Percentiles rank a stretch among this genome's conserved stretches.
phyloP scores from a whole-genome alignment of 1,140 invertebrate genomes.

The Venustaconcha ellipsiformis region DNA sequence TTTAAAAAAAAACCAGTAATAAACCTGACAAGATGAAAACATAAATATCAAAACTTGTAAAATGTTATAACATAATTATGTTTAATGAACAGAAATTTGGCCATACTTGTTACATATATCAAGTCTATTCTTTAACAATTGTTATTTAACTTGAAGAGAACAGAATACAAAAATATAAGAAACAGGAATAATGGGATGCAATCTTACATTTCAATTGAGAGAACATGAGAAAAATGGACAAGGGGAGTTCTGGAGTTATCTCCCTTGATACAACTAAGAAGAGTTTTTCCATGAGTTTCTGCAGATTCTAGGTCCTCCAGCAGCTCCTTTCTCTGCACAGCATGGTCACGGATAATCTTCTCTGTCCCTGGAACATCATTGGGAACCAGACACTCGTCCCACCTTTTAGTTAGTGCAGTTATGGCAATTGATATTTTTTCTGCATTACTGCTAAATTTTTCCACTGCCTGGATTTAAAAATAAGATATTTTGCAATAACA shows the following conservation, averaged over 20 bases:
- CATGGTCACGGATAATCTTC: slow-evolving; percentile 59
- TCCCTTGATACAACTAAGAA: slow-evolving; percentile 74
- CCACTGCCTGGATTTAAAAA: slow-evolving; percentile 82
- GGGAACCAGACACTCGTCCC: slow-evolving; percentile 84
- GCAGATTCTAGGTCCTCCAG: slow-evolving; percentile 86
- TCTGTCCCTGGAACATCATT: slow-evolving; percentile 80
- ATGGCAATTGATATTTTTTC: slow-evolving; percentile 86
- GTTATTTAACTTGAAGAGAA: too few relatives aligned
- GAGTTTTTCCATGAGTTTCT: slow-evolving; percentile 84
- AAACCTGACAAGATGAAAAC: too few relatives aligned
- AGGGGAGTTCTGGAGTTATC: slow-evolving; percentile 58
- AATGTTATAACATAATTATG: too few relatives aligned
- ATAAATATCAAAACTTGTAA: too few relatives aligned
- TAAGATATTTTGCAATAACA: not conserved
- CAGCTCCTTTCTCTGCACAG: slow-evolving; percentile 74
- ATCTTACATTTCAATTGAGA: slow-evolving; percentile 87
- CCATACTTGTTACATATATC: too few relatives aligned
- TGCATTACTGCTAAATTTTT: slow-evolving; percentile 92
- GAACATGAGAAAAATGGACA: slow-evolving; percentile 81
- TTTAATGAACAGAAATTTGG: too few relatives aligned
- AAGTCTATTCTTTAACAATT: too few relatives aligned
- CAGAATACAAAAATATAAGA: not conserved
- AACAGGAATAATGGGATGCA: slow-evolving; percentile 13
- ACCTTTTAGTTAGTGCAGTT: slow-evolving; percentile 71
- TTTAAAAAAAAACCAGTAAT: too few relatives aligned